Evolutionary conservation across 2,113 vertebrate genomes (phyloP).

Genomic region (Cryptomyrus ogoouensis): DNA sequence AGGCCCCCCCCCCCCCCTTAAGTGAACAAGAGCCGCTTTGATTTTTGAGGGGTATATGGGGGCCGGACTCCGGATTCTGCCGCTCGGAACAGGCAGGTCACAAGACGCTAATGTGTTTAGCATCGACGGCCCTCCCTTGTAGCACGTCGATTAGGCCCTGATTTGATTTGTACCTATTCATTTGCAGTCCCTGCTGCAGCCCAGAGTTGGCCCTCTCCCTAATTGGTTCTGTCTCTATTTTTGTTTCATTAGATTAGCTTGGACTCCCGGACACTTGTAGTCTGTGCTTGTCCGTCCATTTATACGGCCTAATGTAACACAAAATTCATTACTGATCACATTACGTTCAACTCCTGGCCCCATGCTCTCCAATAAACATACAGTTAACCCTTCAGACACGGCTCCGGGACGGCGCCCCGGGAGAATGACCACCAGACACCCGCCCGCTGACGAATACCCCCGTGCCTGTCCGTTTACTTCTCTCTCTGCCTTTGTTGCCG

Average conservation of each 20-base stretch:
- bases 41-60: constrained; percentile 59
- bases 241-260: constrained; percentile 98
- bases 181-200: constrained; percentile 92
- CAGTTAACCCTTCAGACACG: constrained; percentile 69
- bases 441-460: neutral
- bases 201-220: constrained; percentile 84
- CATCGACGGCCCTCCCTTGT: constrained; percentile 88
- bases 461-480: neutral
- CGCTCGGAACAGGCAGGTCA: constrained; percentile 83
- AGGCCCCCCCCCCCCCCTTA: constrained; percentile 42
- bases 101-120: constrained; percentile 89
- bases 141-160: constrained; percentile 90
- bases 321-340: constrained; percentile 99
- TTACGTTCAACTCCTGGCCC: constrained; percentile 92
- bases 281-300: constrained; percentile 85
- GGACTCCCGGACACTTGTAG: constrained; percentile 94
- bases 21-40: constrained; percentile 76
- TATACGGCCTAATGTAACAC: constrained; percentile 97
- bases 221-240: constrained; percentile 95
- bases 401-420: constrained; percentile 36
- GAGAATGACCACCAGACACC: neutral
- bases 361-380: constrained; percentile 78
- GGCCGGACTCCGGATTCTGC: constrained; percentile 76
- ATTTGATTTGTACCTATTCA: constrained; percentile 97
- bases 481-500: neutral